Evolutionary conservation across 2,113 vertebrate species (phyloP).

Genomic region (Anser brachyrhynchus): DNA sequence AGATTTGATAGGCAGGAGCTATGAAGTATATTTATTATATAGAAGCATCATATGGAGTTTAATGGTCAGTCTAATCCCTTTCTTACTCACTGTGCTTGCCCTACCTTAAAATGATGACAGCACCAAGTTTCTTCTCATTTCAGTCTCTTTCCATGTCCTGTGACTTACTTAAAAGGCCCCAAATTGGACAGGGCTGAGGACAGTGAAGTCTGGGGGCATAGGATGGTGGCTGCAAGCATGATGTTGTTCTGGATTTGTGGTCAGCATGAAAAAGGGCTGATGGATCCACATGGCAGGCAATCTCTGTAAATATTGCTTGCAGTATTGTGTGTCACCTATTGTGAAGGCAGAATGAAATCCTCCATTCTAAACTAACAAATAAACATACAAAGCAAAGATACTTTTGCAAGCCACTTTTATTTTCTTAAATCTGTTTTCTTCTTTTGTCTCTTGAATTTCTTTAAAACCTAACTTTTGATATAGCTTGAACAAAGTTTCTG

Average conservation of each 20-base stretch:
- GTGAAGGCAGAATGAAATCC: neutral
- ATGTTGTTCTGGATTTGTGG: neutral
- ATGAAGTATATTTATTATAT: neutral
- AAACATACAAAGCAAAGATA: neutral
- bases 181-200: neutral
- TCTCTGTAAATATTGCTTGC: neutral
- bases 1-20: neutral
- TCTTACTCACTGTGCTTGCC: neutral
- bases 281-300: rapidly evolving
- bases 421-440: neutral
- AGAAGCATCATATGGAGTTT: neutral
- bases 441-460: neutral
- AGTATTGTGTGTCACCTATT: neutral
- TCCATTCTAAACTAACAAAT: neutral
- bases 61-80: neutral
- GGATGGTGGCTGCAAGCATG: neutral
- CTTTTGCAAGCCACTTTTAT: neutral
- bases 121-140: neutral
- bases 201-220: neutral
- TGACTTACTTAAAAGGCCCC: neutral
- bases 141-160: neutral
- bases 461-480: neutral
- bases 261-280: neutral
- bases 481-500: neutral
- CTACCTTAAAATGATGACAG: neutral